phyloP scores from a whole-genome alignment of 2,113 vertebrate genomes.

The Siphamia tubifer region DNA sequence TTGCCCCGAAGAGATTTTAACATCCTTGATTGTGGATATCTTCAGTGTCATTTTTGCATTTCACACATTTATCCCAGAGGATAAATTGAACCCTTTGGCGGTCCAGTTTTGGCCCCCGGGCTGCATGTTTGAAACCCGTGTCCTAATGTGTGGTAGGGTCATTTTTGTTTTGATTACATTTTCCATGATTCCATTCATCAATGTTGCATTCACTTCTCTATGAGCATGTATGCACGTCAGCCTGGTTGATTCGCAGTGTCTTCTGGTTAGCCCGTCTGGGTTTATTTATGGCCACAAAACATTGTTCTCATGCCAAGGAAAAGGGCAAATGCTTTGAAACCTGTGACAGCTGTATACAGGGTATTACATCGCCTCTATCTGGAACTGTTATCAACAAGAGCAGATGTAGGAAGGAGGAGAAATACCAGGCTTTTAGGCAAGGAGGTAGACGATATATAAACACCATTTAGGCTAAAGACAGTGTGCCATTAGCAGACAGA shows the following conservation, averaged over 20 bases:
- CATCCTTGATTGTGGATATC: too few relatives aligned
- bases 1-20: too few relatives aligned
- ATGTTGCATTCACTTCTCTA: neutral
- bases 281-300: conserved; percentile 42
- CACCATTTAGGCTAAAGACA: conserved; percentile 8
- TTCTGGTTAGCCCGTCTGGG: neutral
- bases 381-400: neutral
- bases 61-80: too few relatives aligned
- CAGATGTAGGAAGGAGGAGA: neutral
- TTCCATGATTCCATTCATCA: neutral
- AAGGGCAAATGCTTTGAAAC: conserved; percentile 40
- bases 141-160: neutral
- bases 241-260: neutral
- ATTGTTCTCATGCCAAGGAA: conserved; percentile 32
- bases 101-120: too few relatives aligned
- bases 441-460: conserved; percentile 1
- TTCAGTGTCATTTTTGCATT: too few relatives aligned
- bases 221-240: conserved; percentile 3
- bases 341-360: conserved; percentile 5
- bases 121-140: too few relatives aligned
- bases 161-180: conserved; percentile 19
- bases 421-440: neutral
- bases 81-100: too few relatives aligned
- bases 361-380: neutral
- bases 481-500: neutral